These are phyloP conservation scores for Gari tellinella DNA, from an alignment of 2,888 invertebrate species.

Conservation along the genomic window DNA sequence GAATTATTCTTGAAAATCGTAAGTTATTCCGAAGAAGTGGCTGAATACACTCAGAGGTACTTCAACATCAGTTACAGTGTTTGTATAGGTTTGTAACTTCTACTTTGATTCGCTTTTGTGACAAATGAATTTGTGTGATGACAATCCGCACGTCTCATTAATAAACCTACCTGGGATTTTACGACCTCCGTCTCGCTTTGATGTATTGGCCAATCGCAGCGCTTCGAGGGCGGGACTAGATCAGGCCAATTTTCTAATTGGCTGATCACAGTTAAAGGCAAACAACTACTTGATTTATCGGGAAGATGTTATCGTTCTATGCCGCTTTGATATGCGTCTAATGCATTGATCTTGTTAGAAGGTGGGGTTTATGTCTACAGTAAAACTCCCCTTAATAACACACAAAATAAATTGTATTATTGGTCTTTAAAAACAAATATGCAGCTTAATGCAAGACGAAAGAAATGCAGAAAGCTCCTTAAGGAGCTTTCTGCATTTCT, in stretches of 20 bases:
- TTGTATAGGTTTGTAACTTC: neutral
- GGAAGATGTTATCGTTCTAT: neutral
- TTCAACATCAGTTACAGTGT: too few species aligned
- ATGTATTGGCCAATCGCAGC: conserved; percentile 43
- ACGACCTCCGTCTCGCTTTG: conserved; percentile 32
- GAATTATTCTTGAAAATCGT: neutral
- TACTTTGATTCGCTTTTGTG: conserved; percentile 11
- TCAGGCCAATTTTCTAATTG: conserved; percentile 39
- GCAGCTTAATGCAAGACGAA: too few species aligned
- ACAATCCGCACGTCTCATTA: conserved; percentile 27
- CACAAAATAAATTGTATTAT: too few species aligned
- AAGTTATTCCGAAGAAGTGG: too few species aligned
- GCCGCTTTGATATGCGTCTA: too few species aligned
- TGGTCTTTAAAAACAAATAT: too few species aligned
- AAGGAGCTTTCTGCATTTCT: too few species aligned
- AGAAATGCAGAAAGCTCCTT: too few species aligned
- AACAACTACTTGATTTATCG: conserved; percentile 10
- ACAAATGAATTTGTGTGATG: conserved; percentile 17
- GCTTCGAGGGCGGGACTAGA: conserved; percentile 28
- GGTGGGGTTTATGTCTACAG: too few species aligned
- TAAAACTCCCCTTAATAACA: too few species aligned
- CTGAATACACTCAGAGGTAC: too few species aligned
- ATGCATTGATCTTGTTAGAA: too few species aligned
- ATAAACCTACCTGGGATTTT: conserved; percentile 57
- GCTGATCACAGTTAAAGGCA: conserved; percentile 17